Percentiles rank a stretch among this genome's conserved stretches.
phyloP scores from a whole-genome alignment of 2,888 invertebrate genomes.

The Periphyllus acericola region DNA sequence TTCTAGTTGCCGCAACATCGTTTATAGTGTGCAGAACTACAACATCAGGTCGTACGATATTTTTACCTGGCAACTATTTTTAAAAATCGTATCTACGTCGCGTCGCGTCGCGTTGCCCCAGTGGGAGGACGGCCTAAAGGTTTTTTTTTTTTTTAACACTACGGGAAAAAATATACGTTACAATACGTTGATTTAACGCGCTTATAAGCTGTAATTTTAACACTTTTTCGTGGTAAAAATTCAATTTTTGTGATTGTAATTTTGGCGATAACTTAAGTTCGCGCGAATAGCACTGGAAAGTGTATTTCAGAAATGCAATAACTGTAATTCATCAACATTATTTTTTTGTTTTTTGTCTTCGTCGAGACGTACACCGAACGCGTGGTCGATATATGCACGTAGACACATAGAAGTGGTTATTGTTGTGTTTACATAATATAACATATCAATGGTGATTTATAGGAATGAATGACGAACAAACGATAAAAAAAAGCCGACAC shows the following conservation, averaged over 20 bases:
- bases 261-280: neutral
- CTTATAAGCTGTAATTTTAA: neutral
- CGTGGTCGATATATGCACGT: neutral
- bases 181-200: neutral
- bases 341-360: neutral
- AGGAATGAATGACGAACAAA: neutral
- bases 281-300: neutral
- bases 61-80: too few relatives aligned
- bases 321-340: neutral
- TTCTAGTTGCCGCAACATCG: too few relatives aligned
- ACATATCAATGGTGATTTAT: neutral
- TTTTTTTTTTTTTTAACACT: neutral
- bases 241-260: neutral
- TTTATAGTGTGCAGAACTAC: too few relatives aligned
- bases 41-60: too few relatives aligned
- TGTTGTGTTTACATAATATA: neutral
- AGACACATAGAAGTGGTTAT: neutral
- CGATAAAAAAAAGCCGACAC: neutral
- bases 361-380: neutral
- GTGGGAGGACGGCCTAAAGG: too few relatives aligned
- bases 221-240: neutral
- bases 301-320: neutral
- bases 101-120: too few relatives aligned
- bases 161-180: neutral
- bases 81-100: too few relatives aligned